A percentile compares a stretch with the other conserved stretches of the same genome.
Evolutionary conservation across 2,797 vertebrate genomes (phyloP).

Genomic region (Alauda arvensis): DNA sequence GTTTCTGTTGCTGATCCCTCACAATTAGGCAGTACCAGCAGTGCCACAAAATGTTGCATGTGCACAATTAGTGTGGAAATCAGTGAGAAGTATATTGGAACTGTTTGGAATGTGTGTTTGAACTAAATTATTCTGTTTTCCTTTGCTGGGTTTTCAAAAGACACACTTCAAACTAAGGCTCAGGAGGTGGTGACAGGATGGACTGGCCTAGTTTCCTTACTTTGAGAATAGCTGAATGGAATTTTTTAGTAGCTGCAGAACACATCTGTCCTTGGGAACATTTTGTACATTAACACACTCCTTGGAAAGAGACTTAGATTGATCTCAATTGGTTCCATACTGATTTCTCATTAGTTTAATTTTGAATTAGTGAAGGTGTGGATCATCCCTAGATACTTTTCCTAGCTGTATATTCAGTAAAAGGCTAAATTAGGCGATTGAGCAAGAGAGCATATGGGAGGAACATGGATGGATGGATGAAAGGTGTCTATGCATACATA

Average conservation of each 20-base stretch:
- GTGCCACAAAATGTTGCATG: not conserved
- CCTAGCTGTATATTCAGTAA: not conserved
- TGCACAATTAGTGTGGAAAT: not conserved
- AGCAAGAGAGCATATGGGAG: not conserved
- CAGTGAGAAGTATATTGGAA: not conserved
- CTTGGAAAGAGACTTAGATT: not conserved
- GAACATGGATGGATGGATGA: not conserved
- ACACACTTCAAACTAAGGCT: not conserved
- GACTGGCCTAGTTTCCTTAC: constrained; percentile 14
- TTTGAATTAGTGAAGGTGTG: not conserved
- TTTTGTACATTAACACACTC: not conserved
- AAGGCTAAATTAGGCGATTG: not conserved
- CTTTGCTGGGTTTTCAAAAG: not conserved
- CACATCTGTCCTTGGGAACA: not conserved
- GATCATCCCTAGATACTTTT: not conserved
- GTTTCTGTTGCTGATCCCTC: not conserved
- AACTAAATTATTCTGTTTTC: not conserved
- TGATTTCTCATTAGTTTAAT: not conserved
- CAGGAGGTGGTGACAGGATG: not conserved
- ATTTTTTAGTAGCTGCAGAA: constrained; percentile 21
- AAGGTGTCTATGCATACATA: not conserved
- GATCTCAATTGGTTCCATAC: not conserved
- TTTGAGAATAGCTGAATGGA: constrained; percentile 25
- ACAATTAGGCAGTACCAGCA: not conserved
- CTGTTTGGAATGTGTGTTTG: not conserved